A percentile compares a stretch with the other conserved stretches of the same genome.
phyloP scores from a whole-genome alignment of 2,113 vertebrate genomes.

The Rhinopithecus roxellana region DNA sequence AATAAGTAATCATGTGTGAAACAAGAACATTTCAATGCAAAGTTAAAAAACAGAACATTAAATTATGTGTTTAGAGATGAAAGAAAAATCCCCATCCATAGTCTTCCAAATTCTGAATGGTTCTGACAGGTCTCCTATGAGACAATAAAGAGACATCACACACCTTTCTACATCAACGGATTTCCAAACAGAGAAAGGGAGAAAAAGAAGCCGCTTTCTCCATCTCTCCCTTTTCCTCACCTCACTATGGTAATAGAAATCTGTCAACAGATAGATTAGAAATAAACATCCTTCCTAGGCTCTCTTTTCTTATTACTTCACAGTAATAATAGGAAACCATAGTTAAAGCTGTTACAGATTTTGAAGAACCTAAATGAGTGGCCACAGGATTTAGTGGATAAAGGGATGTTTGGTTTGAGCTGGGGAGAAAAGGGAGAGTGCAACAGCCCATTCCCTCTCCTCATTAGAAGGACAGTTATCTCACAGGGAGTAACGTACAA shows the following conservation, averaged over 20 bases:
- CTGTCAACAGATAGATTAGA: fast-evolving
- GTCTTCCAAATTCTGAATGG: background rate
- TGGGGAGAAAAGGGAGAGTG: fast-evolving
- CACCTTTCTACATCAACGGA: fast-evolving
- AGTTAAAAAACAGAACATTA: background rate
- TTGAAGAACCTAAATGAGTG: fast-evolving
- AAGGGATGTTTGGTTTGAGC: fast-evolving
- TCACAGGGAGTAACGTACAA: background rate
- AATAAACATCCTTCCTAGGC: fast-evolving
- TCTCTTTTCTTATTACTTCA: background rate
- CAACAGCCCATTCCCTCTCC: fast-evolving
- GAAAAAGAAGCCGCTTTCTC: fast-evolving
- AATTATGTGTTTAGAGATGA: background rate
- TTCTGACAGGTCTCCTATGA: background rate
- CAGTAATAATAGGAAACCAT: fast-evolving
- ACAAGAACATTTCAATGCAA: background rate
- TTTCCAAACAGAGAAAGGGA: background rate
- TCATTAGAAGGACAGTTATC: background rate
- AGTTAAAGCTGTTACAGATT: background rate
- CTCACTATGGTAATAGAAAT: fast-evolving
- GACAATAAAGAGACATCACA: fast-evolving
- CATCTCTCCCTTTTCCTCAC: background rate
- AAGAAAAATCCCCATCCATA: background rate
- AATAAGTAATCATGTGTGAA: background rate
- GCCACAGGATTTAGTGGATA: background rate